Base-by-base conservation (phyloP, 2,113 vertebrate genomes). In the Garra rufa region DNA sequence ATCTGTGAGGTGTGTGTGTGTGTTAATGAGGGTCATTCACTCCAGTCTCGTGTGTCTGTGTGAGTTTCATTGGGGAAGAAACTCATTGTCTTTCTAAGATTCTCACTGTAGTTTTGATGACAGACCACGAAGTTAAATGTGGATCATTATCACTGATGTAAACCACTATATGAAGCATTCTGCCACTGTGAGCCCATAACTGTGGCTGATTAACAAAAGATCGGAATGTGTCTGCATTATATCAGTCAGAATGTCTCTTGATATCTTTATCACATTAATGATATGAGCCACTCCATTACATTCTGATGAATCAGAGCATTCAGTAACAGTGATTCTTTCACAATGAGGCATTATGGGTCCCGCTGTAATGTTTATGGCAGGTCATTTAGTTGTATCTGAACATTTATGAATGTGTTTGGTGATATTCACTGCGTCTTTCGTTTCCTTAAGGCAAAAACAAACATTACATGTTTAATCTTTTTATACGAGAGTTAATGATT, bases 1-100 rank as follows among this genome's bases (percentile, higher is more conserved):
- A 86, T 77, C 71, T 69, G 8, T 61, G 41, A 24, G 19, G 38
- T 70, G 79, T 82, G 80, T 76, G 48, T 85, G 78, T 85, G 75
- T 71, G 83, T 77, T 65, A 65, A 28, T 15, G 61, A 30, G 61
- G 61, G 28, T 17, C 14, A 65, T 30, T 65, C 26, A 65, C 14
- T 30, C 61, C 61, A 65, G 14, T 17, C 55, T n/a, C 14, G 3
- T 77, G 59, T 77, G 82, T 43, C 19, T 44, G 74, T 28, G 71
- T n/a, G 65, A 69, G 69, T 67, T 34, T 81, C 8, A 69, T 34
- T 82, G 28, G 65, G 59, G 61, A 65, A 65, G 63, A 65, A 65
- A 65, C 61, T 34, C 59, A 2, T 26, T 52, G n/a, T 52, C 15
- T 6, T 19, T 1, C 2, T 19, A 2, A 2, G 17, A 52, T 19